Conservation (phyloP, 2,113 vertebrate genomes). For the Cacatua alba region DNA sequence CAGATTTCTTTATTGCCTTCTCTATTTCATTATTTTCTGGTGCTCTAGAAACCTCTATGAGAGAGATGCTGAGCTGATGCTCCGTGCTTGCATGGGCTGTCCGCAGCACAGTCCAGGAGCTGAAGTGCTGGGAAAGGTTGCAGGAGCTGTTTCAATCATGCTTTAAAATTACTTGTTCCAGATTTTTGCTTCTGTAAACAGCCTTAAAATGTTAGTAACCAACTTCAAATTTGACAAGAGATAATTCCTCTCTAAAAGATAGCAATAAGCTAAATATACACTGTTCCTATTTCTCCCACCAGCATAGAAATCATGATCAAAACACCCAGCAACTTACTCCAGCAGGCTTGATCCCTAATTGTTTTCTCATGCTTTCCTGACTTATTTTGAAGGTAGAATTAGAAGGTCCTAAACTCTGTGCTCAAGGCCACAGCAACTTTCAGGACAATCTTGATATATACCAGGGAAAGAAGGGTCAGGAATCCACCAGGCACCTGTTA, state of each 20-base stretch:
- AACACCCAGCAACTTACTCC: neutral
- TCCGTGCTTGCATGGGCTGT: neutral
- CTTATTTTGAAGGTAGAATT: neutral
- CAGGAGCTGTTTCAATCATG: neutral
- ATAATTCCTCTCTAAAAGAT: neutral
- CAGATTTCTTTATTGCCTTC: neutral
- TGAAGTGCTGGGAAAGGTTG: neutral
- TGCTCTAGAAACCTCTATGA: neutral
- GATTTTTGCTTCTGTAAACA: neutral
- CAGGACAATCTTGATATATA: neutral
- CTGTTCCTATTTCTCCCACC: neutral
- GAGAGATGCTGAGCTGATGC: neutral
- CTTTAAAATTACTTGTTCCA: neutral
- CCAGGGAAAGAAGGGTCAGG: neutral
- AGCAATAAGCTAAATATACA: neutral
- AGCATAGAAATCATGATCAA: neutral
- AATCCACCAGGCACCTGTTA: neutral
- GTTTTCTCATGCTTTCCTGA: neutral
- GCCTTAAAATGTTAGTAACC: neutral
- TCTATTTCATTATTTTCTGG: neutral
- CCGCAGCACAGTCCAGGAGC: neutral
- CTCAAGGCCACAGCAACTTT: neutral
- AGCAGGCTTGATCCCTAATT: neutral
- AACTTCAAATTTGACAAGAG: neutral
- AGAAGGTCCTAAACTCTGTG: neutral